phyloP scores from a whole-genome alignment of 2,888 invertebrate genomes.

The Malachius bipustulatus region DNA sequence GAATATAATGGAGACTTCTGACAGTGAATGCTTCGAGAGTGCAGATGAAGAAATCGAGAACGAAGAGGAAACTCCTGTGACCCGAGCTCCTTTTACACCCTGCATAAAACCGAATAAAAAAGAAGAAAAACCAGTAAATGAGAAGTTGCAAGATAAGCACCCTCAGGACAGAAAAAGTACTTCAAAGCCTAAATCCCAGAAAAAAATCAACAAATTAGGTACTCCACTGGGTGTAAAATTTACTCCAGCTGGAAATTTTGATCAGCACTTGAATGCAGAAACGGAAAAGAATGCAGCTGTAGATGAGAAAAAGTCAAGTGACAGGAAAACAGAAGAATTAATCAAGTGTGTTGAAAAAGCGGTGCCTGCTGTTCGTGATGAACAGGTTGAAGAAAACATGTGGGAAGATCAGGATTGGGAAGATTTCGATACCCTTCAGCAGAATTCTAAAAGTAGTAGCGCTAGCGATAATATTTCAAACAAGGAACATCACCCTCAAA shows the following conservation, averaged over 20 bases:
- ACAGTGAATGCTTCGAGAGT: conserved; percentile 66
- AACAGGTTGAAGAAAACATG: conserved; percentile 32
- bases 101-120: conserved; percentile 5
- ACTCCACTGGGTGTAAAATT: too few relatives aligned
- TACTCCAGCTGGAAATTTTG: too few relatives aligned
- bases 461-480: conserved; percentile 1
- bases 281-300: conserved; percentile 7
- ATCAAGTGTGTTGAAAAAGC: conserved; percentile 37
- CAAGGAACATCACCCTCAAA: background rate
- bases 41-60: conserved; percentile 54
- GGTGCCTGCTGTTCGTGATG: conserved; percentile 40
- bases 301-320: conserved; percentile 8
- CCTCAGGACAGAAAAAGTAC: background rate
- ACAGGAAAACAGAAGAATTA: conserved; percentile 10
- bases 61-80: conserved; percentile 5
- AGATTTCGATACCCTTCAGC: conserved; percentile 12
- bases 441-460: background rate
- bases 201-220: background rate
- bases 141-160: background rate
- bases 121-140: conserved; percentile 2
- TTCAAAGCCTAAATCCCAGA: conserved; percentile 1
- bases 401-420: conserved; percentile 30
- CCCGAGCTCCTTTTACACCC: background rate
- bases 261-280: too few relatives aligned
- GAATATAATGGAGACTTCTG: conserved; percentile 54